These are phyloP conservation scores for Enteromius fasciolatus DNA, from an alignment of 2,797 vertebrate species.

Conservation along the genomic window DNA sequence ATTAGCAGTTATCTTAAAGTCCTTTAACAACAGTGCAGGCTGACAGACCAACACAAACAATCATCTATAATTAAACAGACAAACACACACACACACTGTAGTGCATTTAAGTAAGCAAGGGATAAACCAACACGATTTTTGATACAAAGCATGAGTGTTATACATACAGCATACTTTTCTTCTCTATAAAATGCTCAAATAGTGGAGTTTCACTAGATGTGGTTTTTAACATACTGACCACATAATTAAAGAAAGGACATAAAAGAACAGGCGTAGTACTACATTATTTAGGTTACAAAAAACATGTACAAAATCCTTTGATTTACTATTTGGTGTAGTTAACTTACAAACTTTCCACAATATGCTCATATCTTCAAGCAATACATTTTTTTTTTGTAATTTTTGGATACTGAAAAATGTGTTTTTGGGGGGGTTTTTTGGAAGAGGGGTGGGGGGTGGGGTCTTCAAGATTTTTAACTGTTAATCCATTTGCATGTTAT, in stretches of 20 bases:
- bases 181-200: neutral
- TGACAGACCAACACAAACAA: constrained; percentile 76
- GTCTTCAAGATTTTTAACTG: neutral
- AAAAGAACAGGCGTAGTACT: neutral
- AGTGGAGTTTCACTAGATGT: neutral
- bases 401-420: too few species aligned
- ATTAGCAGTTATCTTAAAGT: constrained; percentile 81
- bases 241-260: neutral
- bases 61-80: constrained; percentile 73
- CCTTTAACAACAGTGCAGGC: constrained; percentile 72
- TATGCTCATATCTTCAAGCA: neutral
- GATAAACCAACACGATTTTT: neutral
- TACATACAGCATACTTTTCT: neutral
- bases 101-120: neutral
- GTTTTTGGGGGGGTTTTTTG: too few species aligned
- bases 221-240: neutral
- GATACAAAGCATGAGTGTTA: neutral
- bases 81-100: constrained; percentile 29
- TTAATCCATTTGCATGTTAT: neutral
- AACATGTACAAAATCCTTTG: neutral
- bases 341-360: neutral
- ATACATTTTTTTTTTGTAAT: too few species aligned
- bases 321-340: neutral
- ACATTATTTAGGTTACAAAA: neutral
- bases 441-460: too few species aligned